These are phyloP conservation scores for Tachina grossa DNA, from an alignment of 2,888 invertebrate species.

Conservation along the genomic window DNA sequence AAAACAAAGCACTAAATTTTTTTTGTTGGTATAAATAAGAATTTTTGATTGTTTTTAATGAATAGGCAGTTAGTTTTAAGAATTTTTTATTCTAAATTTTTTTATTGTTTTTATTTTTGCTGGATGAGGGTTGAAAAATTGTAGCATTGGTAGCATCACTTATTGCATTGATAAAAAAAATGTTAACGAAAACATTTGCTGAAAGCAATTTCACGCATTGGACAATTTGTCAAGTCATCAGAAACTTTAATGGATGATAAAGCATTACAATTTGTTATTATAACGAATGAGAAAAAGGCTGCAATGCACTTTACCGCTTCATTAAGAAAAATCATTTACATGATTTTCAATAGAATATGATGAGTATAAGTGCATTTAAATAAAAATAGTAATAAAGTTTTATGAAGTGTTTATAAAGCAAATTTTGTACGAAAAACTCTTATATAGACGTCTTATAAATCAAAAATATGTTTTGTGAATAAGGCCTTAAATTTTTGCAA, in stretches of 20 bases:
- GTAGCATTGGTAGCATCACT: no score
- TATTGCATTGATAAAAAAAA: no score
- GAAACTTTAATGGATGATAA: background rate
- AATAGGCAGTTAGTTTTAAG: no score
- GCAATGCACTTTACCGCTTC: background rate
- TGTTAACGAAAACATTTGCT: background rate
- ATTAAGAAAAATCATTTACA: background rate
- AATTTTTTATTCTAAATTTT: no score
- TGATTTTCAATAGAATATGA: background rate
- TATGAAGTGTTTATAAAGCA: background rate
- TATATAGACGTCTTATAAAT: no score
- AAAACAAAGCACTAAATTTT: no score
- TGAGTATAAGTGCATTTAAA: background rate
- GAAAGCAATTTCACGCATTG: background rate
- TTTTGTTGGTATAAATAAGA: no score
- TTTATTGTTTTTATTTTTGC: no score
- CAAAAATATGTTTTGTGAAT: no score
- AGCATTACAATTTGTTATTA: background rate
- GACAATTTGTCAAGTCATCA: background rate
- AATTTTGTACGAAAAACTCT: no score
- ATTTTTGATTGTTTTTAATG: no score
- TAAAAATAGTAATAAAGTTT: background rate
- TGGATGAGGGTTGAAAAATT: no score
- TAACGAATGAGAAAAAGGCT: background rate
- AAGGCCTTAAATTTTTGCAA: background rate